Conservation (phyloP, 1,140 invertebrate species). For the Tenebrio molitor region DNA sequence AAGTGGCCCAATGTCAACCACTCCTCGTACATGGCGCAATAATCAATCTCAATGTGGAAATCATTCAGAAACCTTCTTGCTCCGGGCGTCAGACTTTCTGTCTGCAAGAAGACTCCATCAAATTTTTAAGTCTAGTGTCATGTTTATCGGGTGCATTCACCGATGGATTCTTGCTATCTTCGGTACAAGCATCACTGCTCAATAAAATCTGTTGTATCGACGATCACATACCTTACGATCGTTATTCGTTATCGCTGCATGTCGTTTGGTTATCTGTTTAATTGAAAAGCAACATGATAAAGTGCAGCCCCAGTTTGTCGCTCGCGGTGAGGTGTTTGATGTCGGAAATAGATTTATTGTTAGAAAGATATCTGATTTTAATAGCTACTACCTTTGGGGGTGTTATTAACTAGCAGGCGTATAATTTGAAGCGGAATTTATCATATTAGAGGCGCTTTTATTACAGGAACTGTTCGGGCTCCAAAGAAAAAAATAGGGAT, state of each 20-base stretch:
- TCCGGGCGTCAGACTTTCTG: conserved; percentile 29
- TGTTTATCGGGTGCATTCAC: conserved; percentile 1
- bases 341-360: conserved; percentile 37
- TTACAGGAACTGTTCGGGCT: conserved; percentile 7
- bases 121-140: conserved; percentile 22
- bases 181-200: not conserved
- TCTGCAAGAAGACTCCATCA: conserved; percentile 40
- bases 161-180: not conserved
- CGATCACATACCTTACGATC: conserved; percentile 4
- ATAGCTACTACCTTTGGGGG: conserved; percentile 30
- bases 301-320: conserved; percentile 18
- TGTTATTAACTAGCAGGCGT: conserved; percentile 25
- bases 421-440: conserved; percentile 23
- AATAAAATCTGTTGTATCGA: conserved; percentile 19
- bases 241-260: conserved; percentile 4
- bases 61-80: conserved; percentile 37
- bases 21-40: conserved; percentile 46
- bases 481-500: conserved; percentile 14
- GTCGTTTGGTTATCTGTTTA: conserved; percentile 27
- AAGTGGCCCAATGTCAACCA: conserved; percentile 52
- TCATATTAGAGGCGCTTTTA: conserved; percentile 26
- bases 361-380: conserved; percentile 38
- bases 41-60: conserved; percentile 41
- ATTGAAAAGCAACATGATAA: conserved; percentile 26
- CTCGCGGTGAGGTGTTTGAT: conserved; percentile 18